Conservation (phyloP, 2,888 invertebrate species). For the Eumacrocentrus americanus region DNA sequence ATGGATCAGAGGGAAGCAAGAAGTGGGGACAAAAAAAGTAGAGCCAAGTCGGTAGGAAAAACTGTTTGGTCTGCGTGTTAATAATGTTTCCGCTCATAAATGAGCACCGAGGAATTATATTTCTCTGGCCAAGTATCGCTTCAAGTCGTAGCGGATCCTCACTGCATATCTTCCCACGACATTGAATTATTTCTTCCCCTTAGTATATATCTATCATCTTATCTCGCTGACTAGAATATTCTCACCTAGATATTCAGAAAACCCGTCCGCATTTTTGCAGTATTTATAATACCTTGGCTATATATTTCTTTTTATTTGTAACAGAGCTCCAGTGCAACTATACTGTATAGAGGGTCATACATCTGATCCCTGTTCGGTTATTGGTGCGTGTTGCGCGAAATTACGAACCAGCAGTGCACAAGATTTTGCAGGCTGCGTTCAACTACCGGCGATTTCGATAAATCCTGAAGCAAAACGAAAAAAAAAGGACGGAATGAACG, state of each 20-base stretch:
- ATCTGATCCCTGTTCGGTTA: background rate
- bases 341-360: too few species aligned
- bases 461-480: slow-evolving; percentile 31
- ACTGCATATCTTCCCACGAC: slow-evolving; percentile 19
- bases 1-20: slow-evolving; percentile 43
- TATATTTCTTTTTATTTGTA: background rate
- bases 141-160: slow-evolving; percentile 10
- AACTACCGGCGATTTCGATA: slow-evolving; percentile 31
- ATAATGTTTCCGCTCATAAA: slow-evolving; percentile 59
- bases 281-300: background rate
- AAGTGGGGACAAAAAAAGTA: slow-evolving; percentile 25
- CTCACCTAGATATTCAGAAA: background rate
- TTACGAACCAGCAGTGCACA: slow-evolving; percentile 9
- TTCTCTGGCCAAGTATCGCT: background rate
- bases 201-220: background rate
- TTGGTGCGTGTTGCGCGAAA: slow-evolving; percentile 5
- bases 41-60: slow-evolving; percentile 21
- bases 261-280: too few species aligned
- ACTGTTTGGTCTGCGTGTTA: slow-evolving; percentile 43
- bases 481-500: slow-evolving; percentile 20
- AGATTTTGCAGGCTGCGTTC: slow-evolving; percentile 19
- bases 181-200: background rate
- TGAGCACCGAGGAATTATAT: slow-evolving; percentile 30
- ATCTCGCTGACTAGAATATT: background rate
- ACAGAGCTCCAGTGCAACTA: background rate